Base-by-base conservation (phyloP, 2,888 invertebrate genomes). In the Ectobius pallidus region DNA sequence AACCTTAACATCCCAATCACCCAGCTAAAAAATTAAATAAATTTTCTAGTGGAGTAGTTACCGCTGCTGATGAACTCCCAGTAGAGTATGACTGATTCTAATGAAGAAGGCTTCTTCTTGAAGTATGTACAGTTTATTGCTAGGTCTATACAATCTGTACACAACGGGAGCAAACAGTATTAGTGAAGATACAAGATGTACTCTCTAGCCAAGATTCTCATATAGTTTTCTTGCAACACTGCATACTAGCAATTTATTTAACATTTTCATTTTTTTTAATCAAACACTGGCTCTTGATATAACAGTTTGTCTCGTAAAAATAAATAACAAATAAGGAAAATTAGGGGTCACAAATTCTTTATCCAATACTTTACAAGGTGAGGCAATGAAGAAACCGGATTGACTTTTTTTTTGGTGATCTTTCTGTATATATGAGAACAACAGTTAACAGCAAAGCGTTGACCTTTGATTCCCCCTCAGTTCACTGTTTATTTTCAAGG, bases 121-220 rank as follows among this genome's bases (percentile, higher is more conserved):
- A 63, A 63, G 34, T 74, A 74, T 74, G 71, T 74, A 74, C 74
- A 74, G 69, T 74, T 74, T 74, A 74, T 74, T 74, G 74, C 74
- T 72, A 69, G 69, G 55, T 74, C 61, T 72, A 72, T 69, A 72
- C 72, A 72, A 34, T 58, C 69, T 74, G 74, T 74, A 74, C 71
- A 73, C 71, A 69, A 69, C 30, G 30, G 46, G 68, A 68, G 69
- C 61, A 71, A 74, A 34, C 63, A 62, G 71, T 61, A 67, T 58
- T 55, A 46, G 14, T 34, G 22, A 52, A 46, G 63, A 18, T 63
- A 52, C 70, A 55, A 69, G 69, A 20, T 44, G 34, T 25, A 52
- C 25, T 25, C 52, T 61, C 61, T 32, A 32, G 58, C 39, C 42
- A 42, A 39, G 25, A 39, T 39, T 39, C 25, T 63, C 39, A 16